phyloP scores from a whole-genome alignment of 2,888 invertebrate genomes.

The Muscina levida region DNA sequence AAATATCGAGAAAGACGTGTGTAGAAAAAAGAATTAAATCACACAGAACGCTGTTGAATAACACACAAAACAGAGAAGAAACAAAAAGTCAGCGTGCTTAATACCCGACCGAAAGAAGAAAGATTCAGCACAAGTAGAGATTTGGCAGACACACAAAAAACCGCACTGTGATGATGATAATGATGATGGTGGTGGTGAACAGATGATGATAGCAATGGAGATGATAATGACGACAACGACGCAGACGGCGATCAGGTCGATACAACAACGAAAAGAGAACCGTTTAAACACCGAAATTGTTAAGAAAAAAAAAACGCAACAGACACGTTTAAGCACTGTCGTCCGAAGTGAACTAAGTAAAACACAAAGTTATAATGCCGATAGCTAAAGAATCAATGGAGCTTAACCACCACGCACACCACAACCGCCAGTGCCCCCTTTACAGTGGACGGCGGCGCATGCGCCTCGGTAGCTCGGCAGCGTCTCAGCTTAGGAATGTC shows the following conservation, averaged over 20 bases:
- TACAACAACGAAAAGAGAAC: conserved; percentile 33
- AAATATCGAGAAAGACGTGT: conserved; percentile 36
- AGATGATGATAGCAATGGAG: not conserved
- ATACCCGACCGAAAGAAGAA: not conserved
- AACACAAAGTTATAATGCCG: conserved; percentile 56
- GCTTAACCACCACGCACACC: conserved; percentile 52
- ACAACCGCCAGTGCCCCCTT: conserved; percentile 23
- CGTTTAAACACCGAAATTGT: conserved; percentile 37
- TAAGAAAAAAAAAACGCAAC: conserved; percentile 28
- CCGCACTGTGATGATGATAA: not conserved
- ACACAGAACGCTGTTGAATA: conserved; percentile 48
- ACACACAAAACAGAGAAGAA: conserved; percentile 18
- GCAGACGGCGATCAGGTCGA: not conserved
- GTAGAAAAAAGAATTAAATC: conserved; percentile 55
- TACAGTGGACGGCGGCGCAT: not conserved
- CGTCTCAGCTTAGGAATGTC: conserved; percentile 57
- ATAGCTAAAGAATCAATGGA: conserved; percentile 63
- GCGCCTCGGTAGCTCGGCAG: not conserved
- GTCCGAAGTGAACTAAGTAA: conserved; percentile 40
- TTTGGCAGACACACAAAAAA: not conserved
- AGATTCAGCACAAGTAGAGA: not conserved
- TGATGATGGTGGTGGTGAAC: not conserved
- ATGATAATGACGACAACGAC: conserved; percentile 34
- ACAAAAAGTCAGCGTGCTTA: not conserved
- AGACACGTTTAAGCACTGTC: conserved; percentile 37